These are phyloP conservation scores for Trachemys scripta DNA, from an alignment of 2,113 vertebrate species.

Conservation along the genomic window DNA sequence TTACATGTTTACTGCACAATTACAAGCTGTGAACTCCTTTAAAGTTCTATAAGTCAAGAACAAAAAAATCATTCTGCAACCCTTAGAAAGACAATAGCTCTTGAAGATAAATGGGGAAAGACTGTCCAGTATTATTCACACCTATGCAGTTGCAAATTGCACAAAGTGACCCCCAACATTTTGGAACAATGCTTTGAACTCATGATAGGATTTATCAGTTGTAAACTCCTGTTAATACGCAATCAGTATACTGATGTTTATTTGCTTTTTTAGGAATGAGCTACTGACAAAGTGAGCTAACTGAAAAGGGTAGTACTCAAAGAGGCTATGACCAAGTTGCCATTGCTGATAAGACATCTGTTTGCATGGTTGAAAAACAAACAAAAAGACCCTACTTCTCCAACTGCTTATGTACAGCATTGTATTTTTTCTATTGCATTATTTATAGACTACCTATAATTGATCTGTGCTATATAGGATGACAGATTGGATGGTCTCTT, in stretches of 20 bases:
- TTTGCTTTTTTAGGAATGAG: neutral
- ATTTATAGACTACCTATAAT: neutral
- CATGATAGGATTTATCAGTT: constrained; percentile 33
- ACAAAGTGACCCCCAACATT: neutral
- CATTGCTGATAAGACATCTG: neutral
- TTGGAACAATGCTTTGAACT: neutral
- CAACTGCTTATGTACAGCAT: neutral
- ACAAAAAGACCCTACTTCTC: neutral
- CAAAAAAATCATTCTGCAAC: neutral
- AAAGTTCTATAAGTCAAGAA: neutral
- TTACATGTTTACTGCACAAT: neutral
- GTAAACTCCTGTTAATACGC: neutral
- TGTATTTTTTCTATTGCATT: neutral
- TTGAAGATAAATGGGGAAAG: neutral
- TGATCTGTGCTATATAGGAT: neutral
- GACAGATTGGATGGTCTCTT: neutral
- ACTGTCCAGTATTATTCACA: neutral
- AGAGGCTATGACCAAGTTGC: neutral
- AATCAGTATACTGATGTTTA: neutral
- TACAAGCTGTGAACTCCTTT: neutral
- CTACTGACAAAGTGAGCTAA: neutral
- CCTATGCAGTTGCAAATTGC: neutral
- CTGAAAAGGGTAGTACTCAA: neutral
- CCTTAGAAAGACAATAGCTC: neutral
- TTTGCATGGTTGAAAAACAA: neutral